Conservation (phyloP, 2,888 invertebrate species). For the Strigamia transsilvanica region DNA sequence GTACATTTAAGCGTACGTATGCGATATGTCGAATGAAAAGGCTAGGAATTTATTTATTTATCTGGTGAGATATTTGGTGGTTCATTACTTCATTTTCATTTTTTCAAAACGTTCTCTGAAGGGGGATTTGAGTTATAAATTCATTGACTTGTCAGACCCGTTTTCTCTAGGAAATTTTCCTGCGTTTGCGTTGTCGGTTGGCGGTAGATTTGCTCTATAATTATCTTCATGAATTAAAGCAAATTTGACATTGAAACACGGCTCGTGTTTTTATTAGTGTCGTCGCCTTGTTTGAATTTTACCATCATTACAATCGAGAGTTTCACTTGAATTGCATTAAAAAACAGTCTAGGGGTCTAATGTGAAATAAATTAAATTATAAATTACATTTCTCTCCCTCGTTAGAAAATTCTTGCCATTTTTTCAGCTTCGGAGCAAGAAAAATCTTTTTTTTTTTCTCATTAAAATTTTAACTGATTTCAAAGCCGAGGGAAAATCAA, state of each 20-base stretch:
- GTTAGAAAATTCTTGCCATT: neutral
- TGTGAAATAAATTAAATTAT: conserved; percentile 12
- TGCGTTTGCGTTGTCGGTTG: conserved; percentile 10
- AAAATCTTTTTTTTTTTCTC: neutral
- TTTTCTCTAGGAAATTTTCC: conserved; percentile 24
- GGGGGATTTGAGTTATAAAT: conserved; percentile 33
- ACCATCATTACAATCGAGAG: conserved; percentile 26
- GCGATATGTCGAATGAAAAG: too few relatives aligned
- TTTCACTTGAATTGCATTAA: neutral
- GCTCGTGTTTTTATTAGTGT: conserved; percentile 39
- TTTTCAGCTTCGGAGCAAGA: neutral
- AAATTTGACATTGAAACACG: conserved; percentile 43
- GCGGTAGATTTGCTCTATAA: conserved; percentile 39
- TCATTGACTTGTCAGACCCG: conserved; percentile 39
- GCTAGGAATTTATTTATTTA: neutral
- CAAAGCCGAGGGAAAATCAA: too few relatives aligned
- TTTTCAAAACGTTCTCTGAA: neutral
- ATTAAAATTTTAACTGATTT: too few relatives aligned
- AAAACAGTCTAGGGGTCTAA: conserved; percentile 7
- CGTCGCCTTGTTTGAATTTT: conserved; percentile 36
- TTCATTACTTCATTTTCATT: neutral
- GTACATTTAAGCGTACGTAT: neutral
- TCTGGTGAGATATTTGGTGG: neutral
- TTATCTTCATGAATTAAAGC: conserved; percentile 43
- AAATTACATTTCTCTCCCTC: neutral